Percentiles rank a stretch among this genome's conserved stretches.
Evolutionary conservation across 2,797 vertebrate genomes (phyloP).

Genomic region (Jordanella pulchra): DNA sequence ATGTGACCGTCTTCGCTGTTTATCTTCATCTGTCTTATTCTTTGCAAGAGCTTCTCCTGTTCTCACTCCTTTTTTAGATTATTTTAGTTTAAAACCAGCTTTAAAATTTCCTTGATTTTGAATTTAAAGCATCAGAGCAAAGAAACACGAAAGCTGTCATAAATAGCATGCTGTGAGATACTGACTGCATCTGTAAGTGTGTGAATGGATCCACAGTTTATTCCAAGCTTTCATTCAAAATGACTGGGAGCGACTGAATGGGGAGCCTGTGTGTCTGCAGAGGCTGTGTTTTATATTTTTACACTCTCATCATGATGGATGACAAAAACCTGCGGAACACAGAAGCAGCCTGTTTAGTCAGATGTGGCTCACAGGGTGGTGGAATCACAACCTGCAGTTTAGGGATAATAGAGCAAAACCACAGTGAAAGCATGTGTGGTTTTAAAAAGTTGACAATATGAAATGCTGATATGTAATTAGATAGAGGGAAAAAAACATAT

Average conservation of each 20-base stretch:
- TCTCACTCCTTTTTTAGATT: background rate
- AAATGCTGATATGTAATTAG: background rate
- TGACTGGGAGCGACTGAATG: background rate
- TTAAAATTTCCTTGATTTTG: background rate
- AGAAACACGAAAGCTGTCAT: background rate
- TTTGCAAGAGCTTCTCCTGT: conserved; percentile 23
- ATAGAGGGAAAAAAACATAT: background rate
- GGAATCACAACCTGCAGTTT: conserved; percentile 31
- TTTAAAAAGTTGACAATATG: background rate
- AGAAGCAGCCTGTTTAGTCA: conserved; percentile 12
- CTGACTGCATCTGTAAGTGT: background rate
- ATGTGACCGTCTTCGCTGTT: conserved; percentile 24
- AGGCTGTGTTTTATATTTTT: conserved; percentile 9
- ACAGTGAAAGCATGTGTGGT: background rate
- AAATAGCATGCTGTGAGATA: conserved; percentile 18
- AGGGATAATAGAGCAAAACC: background rate
- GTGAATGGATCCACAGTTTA: conserved; percentile 1
- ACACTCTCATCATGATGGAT: background rate
- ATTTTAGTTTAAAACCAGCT: background rate
- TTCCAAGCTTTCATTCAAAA: conserved; percentile 19
- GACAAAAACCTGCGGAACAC: background rate
- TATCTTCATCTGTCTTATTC: conserved; percentile 28
- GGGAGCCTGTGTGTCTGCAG: background rate
- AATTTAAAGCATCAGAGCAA: background rate
- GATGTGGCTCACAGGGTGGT: conserved; percentile 1